These are phyloP conservation scores for Glaucomys volans DNA, from an alignment of 2,113 vertebrate genomes.

Conservation along the genomic window DNA sequence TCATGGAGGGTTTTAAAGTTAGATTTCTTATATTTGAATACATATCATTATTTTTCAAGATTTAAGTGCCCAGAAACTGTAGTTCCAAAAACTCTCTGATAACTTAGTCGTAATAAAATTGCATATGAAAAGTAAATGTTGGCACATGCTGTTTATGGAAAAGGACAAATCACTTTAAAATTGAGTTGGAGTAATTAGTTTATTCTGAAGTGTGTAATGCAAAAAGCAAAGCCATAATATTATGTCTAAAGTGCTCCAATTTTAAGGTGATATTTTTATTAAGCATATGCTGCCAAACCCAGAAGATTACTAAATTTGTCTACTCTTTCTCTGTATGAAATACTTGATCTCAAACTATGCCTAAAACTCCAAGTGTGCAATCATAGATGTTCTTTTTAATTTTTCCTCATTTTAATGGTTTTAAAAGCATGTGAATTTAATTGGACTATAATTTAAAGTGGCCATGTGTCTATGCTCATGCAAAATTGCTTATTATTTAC, in stretches of 20 bases:
- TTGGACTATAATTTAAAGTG: not conserved
- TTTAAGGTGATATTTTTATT: not conserved
- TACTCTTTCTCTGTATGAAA: not conserved
- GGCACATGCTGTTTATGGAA: not conserved
- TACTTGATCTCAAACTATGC: not conserved
- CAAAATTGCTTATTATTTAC: not conserved
- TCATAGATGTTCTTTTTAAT: not conserved
- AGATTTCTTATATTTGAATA: not conserved
- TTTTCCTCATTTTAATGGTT: not conserved
- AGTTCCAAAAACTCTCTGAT: not conserved
- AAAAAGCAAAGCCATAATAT: not conserved
- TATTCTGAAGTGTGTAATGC: not conserved
- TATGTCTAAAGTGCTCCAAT: not conserved
- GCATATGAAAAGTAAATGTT: not conserved
- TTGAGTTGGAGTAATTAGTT: not conserved
- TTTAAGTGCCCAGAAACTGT: not conserved
- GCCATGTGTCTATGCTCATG: not conserved
- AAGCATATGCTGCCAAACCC: not conserved
- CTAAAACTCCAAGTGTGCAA: not conserved
- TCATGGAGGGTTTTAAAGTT: not conserved
- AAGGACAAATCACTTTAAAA: slow-evolving; percentile 10
- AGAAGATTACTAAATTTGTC: not conserved
- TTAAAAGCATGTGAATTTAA: not conserved
- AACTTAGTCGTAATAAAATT: not conserved
- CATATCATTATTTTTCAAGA: not conserved